These are phyloP conservation scores for Astreopora myriophthalma DNA, from an alignment of 64 coral and sea anemone species.

Conservation along the genomic window DNA sequence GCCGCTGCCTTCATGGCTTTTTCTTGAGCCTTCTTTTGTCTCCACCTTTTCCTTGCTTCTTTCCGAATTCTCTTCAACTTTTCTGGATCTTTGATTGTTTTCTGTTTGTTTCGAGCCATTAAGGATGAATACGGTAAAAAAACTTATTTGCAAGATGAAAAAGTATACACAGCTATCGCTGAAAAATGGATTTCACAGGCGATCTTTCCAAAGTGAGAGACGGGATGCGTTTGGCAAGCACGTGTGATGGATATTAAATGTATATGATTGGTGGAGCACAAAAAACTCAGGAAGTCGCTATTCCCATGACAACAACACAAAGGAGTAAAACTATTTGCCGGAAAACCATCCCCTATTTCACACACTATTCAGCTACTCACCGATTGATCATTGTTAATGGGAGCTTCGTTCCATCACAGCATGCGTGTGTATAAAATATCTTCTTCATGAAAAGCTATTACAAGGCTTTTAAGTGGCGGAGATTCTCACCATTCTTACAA, in stretches of 20 bases:
- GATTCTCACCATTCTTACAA: not conserved
- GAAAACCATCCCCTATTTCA: not conserved
- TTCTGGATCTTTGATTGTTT: slow-evolving; percentile 2
- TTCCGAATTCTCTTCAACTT: slow-evolving; percentile 20
- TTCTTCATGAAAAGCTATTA: not conserved
- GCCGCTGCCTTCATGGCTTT: not conserved
- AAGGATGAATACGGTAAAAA: no score
- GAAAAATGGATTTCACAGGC: not conserved
- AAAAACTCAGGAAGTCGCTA: not conserved
- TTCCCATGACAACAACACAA: no score
- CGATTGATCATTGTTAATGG: not conserved
- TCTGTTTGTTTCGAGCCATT: slow-evolving; percentile 67
- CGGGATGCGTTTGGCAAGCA: not conserved
- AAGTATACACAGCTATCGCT: not conserved
- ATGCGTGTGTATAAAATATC: not conserved
- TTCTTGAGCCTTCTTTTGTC: not conserved
- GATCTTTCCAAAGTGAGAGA: not conserved
- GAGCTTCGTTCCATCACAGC: not conserved
- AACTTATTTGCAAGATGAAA: not conserved
- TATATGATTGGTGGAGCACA: not conserved
- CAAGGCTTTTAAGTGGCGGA: no score
- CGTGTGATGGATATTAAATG: not conserved
- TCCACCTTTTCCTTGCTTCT: slow-evolving; percentile 35
- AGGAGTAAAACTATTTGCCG: not conserved
- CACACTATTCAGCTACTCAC: not conserved